Percentiles rank a stretch among this genome's conserved stretches.
phyloP scores from a whole-genome alignment of 2,888 invertebrate species.

The Plagodis dolabraria region DNA sequence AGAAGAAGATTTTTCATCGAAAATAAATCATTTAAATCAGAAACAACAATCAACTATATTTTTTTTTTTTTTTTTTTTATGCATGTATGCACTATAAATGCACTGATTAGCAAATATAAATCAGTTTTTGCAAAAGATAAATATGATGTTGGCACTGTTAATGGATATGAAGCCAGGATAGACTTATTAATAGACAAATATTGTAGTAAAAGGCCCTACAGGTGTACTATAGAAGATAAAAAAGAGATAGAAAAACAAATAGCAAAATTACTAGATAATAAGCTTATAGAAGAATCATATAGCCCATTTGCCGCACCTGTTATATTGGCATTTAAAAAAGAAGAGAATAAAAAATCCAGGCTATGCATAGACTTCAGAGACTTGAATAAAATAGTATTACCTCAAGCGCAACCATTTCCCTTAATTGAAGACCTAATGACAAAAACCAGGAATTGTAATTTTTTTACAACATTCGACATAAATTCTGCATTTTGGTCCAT shows the following conservation, averaged over 20 bases:
- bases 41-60: conserved; percentile 10
- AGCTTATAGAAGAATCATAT: too few species aligned
- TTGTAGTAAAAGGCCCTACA: conserved; percentile 39
- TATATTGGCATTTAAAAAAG: too few species aligned
- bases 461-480: conserved; percentile 50
- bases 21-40: conserved; percentile 20
- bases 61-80: too few species aligned
- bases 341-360: conserved; percentile 45
- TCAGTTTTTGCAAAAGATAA: conserved; percentile 36
- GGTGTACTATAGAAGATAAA: conserved; percentile 30
- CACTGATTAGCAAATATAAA: conserved; percentile 29
- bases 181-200: conserved; percentile 40
- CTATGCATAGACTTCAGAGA: conserved; percentile 40
- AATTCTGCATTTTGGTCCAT: conserved; percentile 64
- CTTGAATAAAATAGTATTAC: conserved; percentile 40
- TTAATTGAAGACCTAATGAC: conserved; percentile 49
- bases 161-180: conserved; percentile 41
- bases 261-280: conserved; percentile 26
- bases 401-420: conserved; percentile 43
- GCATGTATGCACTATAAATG: too few species aligned
- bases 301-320: too few species aligned
- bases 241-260: conserved; percentile 33
- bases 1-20: conserved; percentile 14
- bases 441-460: conserved; percentile 51
- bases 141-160: conserved; percentile 39